Evolutionary conservation across 2,113 vertebrate species (phyloP).

Genomic region (Antigone vipio): DNA sequence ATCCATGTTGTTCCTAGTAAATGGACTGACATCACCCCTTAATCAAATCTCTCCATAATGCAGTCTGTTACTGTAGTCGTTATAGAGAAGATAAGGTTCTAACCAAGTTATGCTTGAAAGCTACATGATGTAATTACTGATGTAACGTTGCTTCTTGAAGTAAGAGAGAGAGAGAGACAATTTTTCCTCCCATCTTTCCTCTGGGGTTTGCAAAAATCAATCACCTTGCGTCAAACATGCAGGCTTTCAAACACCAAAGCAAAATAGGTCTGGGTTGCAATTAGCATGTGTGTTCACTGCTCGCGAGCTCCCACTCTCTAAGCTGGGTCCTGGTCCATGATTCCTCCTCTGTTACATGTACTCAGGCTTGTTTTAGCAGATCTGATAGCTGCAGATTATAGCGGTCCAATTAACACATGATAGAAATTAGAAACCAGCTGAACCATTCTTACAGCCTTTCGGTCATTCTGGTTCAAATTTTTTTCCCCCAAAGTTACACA

Average conservation of each 20-base stretch:
- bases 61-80: not conserved
- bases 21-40: not conserved
- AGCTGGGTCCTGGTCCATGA: not conserved
- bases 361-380: conserved; percentile 3
- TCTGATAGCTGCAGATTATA: conserved; percentile 7
- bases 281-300: not conserved
- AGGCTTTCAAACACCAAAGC: not conserved
- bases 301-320: not conserved
- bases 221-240: not conserved
- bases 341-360: not conserved
- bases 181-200: not conserved
- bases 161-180: not conserved
- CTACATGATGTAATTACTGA: conserved; percentile 28
- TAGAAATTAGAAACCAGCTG: not conserved
- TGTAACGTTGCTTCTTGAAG: not conserved
- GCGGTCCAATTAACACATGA: not conserved
- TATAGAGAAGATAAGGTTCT: conserved; percentile 5
- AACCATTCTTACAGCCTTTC: not conserved
- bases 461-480: not conserved
- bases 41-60: not conserved
- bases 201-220: not conserved
- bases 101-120: conserved; percentile 52
- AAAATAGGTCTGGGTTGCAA: not conserved
- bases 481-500: fast-evolving
- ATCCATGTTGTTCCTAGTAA: not conserved